Evolutionary conservation across 2,888 invertebrate species (phyloP), one percentile per base, ranked within the genome.

Genomic region (Cataglyphis cursor): DNA sequence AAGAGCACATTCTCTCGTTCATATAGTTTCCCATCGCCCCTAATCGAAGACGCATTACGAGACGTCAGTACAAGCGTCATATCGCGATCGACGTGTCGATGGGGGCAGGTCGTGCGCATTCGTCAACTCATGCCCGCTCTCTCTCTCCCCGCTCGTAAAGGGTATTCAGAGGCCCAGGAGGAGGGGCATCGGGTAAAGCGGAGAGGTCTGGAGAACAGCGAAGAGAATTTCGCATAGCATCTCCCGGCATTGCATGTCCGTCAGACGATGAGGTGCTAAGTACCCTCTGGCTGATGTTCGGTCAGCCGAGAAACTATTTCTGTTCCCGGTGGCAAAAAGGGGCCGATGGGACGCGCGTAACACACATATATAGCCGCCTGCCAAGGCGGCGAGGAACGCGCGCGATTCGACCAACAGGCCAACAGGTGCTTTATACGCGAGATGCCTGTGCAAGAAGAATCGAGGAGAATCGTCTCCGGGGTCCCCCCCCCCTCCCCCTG

Each of bases 361-460:
- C 88, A 91, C 86, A 89, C 89, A 86, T 12, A 48, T 51, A 51
- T n/a, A 51, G 48, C 38, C 85, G 89, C 89, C 87, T 82, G 88
- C 88, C 66, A 68, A 84, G 81, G 81, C 44, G 81, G 81, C 44
- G 85, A 87, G 86, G 89, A 91, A 91, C 91, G 91, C 90, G 86
- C 85, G 90, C 91, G 88, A 91, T 91, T 90, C 87, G 86, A 81
- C 24, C 85, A 51, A n/a, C 51, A 51, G 82, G 85, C 91, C 90
- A 90, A 90, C 91, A 91, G 91, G 91, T 91, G 91, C 89, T 88
- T 84, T 88, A 90, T 89, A 91, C 90, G 91, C 89, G 91, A 51
- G 84, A 88, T 87, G 90, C 88, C 87, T 85, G 44, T 24, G 82
- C 88, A 86, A 88, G 88, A 89, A 90, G 88, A 83, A 88, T 91